Base-by-base conservation (phyloP, 1,140 invertebrate species). In the Mycetomoellerius zeteki region DNA sequence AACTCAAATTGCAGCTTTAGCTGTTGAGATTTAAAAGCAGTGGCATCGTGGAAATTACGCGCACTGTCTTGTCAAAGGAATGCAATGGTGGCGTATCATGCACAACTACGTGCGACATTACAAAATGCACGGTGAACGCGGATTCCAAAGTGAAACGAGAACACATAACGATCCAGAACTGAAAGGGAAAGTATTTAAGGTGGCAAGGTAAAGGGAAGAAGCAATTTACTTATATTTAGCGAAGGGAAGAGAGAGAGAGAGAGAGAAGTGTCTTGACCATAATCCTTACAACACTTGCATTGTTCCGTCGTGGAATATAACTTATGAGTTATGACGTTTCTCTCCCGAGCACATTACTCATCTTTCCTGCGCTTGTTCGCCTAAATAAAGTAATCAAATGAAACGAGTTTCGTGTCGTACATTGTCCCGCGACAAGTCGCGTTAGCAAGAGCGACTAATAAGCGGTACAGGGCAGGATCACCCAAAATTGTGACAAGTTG, bases 271-370 rank as follows among this genome's bases (percentile, higher is more conserved):
- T 3, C 75, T 81, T 24, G 8, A 64, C 69, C 47, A n/a, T 64
- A 56, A 72, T 85, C 37, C 78, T 85, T 56, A 50, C 73, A 27
- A 50, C 67, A 30, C 69, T 37, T 85, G 82, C 89, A 93, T 92
- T 92, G 92, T 93, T 89, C 54, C 89, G 88, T 88, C 73, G 64
- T 64, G 64, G 77, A 91, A 89, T 88, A 91, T 92, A 92, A 93
- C 91, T 92, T 92, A 92, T 86, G 91, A 90, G 62, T 85, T 73
- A 77, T 88, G 67, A 84, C 37, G 24, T 81, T 52, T 60, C 67
- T 21, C 52, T 33, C 8, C 14, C 27, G 54, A 47, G 56, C n/a
- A 54, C 62, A 50, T 69, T 77, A 81, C 77, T 85, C 71, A 81
- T 85, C 62, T 81, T 60, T 37, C 73, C 14, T 56, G 65, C 37